phyloP scores from a whole-genome alignment of 2,888 invertebrate genomes.

The Odiellus spinosus region DNA sequence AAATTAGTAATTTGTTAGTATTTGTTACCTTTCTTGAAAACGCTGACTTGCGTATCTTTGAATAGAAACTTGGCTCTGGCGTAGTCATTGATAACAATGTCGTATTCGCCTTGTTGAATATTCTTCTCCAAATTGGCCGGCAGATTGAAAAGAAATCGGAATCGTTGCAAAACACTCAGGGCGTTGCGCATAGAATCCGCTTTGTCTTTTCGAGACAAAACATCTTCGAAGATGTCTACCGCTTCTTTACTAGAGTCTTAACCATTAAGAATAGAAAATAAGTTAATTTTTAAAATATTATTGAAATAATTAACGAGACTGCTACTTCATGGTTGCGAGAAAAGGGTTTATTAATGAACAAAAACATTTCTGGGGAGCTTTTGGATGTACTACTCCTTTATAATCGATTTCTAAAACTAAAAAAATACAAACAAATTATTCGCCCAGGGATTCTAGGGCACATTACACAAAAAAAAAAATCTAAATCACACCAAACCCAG shows the following conservation, averaged over 20 bases:
- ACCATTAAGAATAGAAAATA: constrained; percentile 10
- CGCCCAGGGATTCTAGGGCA: too few species aligned
- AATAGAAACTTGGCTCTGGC: constrained; percentile 88
- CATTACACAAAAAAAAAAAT: too few species aligned
- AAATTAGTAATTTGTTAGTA: background rate
- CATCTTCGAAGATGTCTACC: constrained; percentile 79
- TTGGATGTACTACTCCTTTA: background rate
- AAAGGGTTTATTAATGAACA: background rate
- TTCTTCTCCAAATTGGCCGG: constrained; percentile 87
- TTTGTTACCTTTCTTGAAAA: constrained; percentile 29
- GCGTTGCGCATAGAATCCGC: constrained; percentile 94
- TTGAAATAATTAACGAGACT: background rate
- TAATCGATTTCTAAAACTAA: too few species aligned
- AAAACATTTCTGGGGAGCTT: background rate
- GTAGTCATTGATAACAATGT: constrained; percentile 94
- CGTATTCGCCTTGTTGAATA: constrained; percentile 85
- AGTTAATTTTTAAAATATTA: background rate
- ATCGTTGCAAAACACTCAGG: constrained; percentile 74
- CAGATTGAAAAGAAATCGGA: constrained; percentile 87
- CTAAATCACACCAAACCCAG: too few species aligned
- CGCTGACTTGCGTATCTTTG: constrained; percentile 69
- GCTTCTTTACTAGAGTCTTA: constrained; percentile 78
- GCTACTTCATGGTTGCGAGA: too few species aligned
- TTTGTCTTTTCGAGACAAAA: constrained; percentile 74
- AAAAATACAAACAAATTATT: too few species aligned